Evolutionary conservation across 2,888 invertebrate species (phyloP).

Genomic region (Operophtera brumata): DNA sequence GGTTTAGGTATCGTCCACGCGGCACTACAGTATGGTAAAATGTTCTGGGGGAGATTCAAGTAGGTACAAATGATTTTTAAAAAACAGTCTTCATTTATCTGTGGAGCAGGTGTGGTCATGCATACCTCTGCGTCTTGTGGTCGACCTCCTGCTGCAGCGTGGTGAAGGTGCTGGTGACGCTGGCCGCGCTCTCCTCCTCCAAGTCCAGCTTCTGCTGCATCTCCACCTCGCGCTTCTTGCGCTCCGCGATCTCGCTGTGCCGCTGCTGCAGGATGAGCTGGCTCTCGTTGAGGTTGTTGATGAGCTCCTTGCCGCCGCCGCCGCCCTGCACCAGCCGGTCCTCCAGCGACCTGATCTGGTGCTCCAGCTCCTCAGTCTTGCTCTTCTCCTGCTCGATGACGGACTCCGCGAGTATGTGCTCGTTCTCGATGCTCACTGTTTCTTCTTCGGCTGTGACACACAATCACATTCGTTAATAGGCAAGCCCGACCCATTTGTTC

Average conservation of each 20-base stretch:
- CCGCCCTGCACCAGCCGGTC: constrained; percentile 97
- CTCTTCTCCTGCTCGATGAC: constrained; percentile 85
- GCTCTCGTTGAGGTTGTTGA: constrained; percentile 97
- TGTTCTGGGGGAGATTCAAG: background rate
- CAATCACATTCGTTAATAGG: no score
- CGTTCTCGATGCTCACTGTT: constrained; percentile 72
- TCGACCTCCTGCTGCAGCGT: constrained; percentile 98
- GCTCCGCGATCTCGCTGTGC: constrained; percentile 92
- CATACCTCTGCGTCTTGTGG: constrained; percentile 89
- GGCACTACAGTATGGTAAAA: no score
- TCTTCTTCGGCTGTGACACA: constrained; percentile 57
- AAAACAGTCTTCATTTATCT: no score
- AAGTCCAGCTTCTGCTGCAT: constrained; percentile 96
- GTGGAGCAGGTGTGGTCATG: no score
- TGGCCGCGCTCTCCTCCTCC: constrained; percentile 95
- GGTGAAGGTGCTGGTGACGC: constrained; percentile 94
- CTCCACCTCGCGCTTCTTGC: constrained; percentile 93
- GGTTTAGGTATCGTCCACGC: no score
- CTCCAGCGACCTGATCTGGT: constrained; percentile 91
- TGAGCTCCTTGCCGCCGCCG: constrained; percentile 86
- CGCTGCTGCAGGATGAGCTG: constrained; percentile 87
- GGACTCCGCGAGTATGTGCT: constrained; percentile 66
- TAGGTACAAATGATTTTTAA: no score
- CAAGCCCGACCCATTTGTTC: no score
- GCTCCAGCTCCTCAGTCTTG: constrained; percentile 87